phyloP scores from a whole-genome alignment of 2,113 vertebrate genomes.

The Neodon shergylaensis region DNA sequence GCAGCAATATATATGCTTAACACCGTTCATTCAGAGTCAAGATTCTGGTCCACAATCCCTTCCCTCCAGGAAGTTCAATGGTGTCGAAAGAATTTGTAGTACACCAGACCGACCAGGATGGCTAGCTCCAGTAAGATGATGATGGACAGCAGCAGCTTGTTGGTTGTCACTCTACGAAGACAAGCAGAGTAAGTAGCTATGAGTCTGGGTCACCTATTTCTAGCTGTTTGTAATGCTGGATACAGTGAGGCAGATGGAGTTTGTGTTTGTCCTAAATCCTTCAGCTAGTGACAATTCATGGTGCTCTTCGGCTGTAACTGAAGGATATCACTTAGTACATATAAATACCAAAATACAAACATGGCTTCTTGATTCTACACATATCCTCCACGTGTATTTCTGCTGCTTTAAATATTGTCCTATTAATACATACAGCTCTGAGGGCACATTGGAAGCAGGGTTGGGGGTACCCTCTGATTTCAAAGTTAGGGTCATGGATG shows the following conservation, averaged over 20 bases:
- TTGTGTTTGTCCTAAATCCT: background rate
- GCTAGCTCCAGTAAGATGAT: slow-evolving; percentile 95
- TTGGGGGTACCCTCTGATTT: background rate
- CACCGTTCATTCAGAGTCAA: slow-evolving; percentile 27
- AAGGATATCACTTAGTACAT: background rate
- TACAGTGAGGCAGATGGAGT: background rate
- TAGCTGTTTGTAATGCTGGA: background rate
- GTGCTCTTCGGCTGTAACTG: background rate
- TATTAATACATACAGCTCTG: background rate
- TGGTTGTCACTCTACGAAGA: slow-evolving; percentile 91
- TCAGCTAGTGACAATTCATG: background rate
- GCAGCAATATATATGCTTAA: slow-evolving; percentile 50
- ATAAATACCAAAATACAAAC: slow-evolving; percentile 27
- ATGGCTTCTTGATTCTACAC: slow-evolving; percentile 1
- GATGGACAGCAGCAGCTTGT: slow-evolving; percentile 93
- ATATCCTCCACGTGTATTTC: background rate
- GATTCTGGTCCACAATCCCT: slow-evolving; percentile 38
- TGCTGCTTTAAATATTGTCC: background rate
- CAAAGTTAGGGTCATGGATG: background rate
- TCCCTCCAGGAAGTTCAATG: slow-evolving; percentile 69
- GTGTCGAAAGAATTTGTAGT: slow-evolving; percentile 94
- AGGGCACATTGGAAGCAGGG: background rate
- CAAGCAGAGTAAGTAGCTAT: slow-evolving; percentile 36
- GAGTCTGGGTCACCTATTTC: background rate
- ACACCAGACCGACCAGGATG: slow-evolving; percentile 94